Conservation (phyloP, 2,113 vertebrate species). For the Beaufortia kweichowensis region DNA sequence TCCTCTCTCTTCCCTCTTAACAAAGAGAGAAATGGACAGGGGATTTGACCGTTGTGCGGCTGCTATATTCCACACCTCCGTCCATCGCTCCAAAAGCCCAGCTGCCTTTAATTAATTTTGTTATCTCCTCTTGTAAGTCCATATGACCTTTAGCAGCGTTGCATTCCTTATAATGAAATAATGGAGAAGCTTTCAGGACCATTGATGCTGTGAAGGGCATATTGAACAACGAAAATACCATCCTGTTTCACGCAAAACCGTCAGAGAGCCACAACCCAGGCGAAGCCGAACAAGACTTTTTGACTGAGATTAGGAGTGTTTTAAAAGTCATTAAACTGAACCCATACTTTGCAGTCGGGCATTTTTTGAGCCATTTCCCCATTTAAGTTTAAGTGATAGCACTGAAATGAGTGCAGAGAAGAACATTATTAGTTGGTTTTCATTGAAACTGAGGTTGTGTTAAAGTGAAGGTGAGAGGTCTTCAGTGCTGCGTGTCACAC, state of each 20-base stretch:
- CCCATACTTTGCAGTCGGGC: background rate
- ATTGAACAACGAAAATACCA: slow-evolving; percentile 66
- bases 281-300: slow-evolving; percentile 2
- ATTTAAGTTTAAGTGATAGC: slow-evolving; percentile 9
- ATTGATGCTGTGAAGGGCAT: slow-evolving; percentile 61
- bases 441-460: slow-evolving; percentile 54
- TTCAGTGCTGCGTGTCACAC: slow-evolving; percentile 67
- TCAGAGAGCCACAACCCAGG: background rate
- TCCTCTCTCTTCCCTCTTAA: slow-evolving; percentile 35
- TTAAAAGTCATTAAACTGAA: slow-evolving; percentile 15
- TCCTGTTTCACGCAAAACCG: slow-evolving; percentile 34
- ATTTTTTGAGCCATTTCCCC: background rate
- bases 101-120: slow-evolving; percentile 71
- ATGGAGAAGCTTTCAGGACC: slow-evolving; percentile 58
- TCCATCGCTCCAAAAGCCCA: slow-evolving; percentile 51
- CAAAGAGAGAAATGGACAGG: slow-evolving; percentile 57
- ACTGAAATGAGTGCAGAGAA: background rate
- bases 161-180: slow-evolving; percentile 57
- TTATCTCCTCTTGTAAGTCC: slow-evolving; percentile 74
- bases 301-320: background rate
- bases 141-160: slow-evolving; percentile 75
- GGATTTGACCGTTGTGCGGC: slow-evolving; percentile 56
- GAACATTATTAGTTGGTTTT: background rate
- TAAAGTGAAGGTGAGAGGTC: slow-evolving; percentile 69
- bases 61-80: slow-evolving; percentile 53